A percentile compares a stretch with the other conserved stretches of the same genome.
Evolutionary conservation across 1,140 invertebrate genomes (phyloP).

Genomic region (Atopsyche davidsoni): DNA sequence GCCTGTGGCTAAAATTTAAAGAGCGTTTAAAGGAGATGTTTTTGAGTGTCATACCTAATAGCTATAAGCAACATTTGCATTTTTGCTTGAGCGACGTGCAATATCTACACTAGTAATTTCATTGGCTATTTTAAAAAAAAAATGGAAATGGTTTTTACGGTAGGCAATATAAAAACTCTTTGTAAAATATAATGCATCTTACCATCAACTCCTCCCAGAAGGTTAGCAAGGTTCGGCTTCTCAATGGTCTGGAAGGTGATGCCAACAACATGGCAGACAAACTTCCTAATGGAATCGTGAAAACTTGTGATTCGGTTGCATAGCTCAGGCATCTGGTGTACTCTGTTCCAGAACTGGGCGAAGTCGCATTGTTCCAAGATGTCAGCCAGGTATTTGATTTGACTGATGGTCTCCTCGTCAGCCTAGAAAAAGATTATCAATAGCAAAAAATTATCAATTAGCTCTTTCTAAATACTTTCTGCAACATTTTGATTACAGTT

Average conservation of each 20-base stretch:
- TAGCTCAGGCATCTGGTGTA: constrained; percentile 64
- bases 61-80: too few species aligned
- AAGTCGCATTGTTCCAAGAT: constrained; percentile 92
- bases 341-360: constrained; percentile 79
- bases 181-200: constrained; percentile 28
- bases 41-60: too few species aligned
- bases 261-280: constrained; percentile 94
- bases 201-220: constrained; percentile 83
- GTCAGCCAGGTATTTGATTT: constrained; percentile 84
- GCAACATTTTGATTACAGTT: too few species aligned
- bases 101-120: too few species aligned
- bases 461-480: too few species aligned
- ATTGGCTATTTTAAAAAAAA: too few species aligned
- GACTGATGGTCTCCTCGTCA: constrained; percentile 72
- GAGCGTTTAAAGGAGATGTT: too few species aligned
- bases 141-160: too few species aligned
- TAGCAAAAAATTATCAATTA: too few species aligned
- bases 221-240: constrained; percentile 68
- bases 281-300: constrained; percentile 92
- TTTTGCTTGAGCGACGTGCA: too few species aligned
- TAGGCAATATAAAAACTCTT: background rate
- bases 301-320: constrained; percentile 80
- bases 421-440: constrained; percentile 53
- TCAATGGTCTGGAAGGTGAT: constrained; percentile 96
- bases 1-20: too few species aligned